A percentile compares a stretch with the other conserved stretches of the same genome.
Evolutionary conservation across 2,113 vertebrate genomes (phyloP).

Genomic region (Cygnus buccinator): DNA sequence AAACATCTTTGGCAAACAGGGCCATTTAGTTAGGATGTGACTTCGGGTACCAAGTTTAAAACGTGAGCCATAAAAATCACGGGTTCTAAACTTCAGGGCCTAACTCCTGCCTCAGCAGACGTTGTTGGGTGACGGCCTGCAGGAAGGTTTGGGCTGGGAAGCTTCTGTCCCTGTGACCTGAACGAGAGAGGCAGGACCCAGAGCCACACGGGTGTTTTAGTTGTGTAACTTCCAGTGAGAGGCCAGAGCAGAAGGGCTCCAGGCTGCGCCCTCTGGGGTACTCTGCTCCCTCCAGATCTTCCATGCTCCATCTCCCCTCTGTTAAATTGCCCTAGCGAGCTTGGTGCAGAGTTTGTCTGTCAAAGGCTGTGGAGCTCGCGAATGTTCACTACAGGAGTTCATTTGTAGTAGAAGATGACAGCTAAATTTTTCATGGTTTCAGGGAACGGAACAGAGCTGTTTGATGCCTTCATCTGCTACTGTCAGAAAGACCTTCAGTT

Average conservation of each 20-base stretch:
- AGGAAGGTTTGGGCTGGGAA: neutral
- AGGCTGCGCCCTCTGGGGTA: neutral
- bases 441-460: conserved; percentile 85
- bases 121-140: neutral
- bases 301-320: neutral
- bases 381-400: neutral
- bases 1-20: neutral
- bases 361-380: neutral
- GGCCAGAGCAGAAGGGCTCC: neutral
- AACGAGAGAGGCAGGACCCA: neutral
- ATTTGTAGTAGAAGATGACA: neutral
- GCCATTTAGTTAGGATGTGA: neutral
- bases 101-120: rapidly evolving
- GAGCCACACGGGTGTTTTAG: neutral
- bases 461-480: conserved; percentile 99
- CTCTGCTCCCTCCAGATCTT: neutral
- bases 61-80: neutral
- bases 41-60: neutral
- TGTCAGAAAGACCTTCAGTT: conserved; percentile 91
- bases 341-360: neutral
- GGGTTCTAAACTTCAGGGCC: neutral
- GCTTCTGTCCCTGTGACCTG: neutral
- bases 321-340: neutral
- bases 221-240: neutral
- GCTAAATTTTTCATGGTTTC: neutral